Base-by-base conservation (phyloP, 2,888 invertebrate species). In the Pseudococcus jackbeardsleyi region DNA sequence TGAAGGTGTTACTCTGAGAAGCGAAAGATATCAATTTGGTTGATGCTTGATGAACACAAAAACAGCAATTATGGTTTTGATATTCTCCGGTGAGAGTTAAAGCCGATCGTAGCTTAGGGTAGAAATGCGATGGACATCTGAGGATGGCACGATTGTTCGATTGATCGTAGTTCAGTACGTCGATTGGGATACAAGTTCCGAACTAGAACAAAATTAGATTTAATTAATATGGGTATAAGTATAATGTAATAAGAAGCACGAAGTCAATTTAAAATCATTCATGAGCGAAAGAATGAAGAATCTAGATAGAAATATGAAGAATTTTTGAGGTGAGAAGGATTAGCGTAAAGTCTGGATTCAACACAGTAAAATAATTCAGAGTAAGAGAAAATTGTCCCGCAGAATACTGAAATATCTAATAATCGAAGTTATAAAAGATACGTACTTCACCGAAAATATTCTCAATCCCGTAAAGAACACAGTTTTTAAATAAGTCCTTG, bases 71-170 rank as follows among this genome's bases (percentile, higher is more conserved):
- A 33, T 90, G 90, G 1, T 92, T 92, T 90, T 94, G 92, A 91
- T 92, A 93, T 26, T 90, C 90, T 50, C 91, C 92, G 88, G 92
- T 93, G 17, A 94, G 90, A 0, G 94, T 93, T 46, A 95, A 91
- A 26, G 94, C 93, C 12, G 93, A 92, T 89, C 94, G 92, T 5
- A 94, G 90, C 90, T 94, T 93, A 3, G 93, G 92, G 90, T 93
- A 94, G 89, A 92, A 92, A 48, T 92, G 91, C 87, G 92, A 91
- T 7, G 93, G 92, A 89, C 94, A 93, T 89, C 94, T 92, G 89
- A 95, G 89, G 77, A 95, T 92, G 42, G 93, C 94, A 89, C 93
- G 92, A 50, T 90, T 91, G 5, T 91, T 91, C 0, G 90, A 86
- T 0, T 91, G 89, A 90, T 93, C 91, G 90, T 93, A 94, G 90